Base-by-base conservation (phyloP, 2,797 vertebrate genomes). In the Dendrocincla fuliginosa region DNA sequence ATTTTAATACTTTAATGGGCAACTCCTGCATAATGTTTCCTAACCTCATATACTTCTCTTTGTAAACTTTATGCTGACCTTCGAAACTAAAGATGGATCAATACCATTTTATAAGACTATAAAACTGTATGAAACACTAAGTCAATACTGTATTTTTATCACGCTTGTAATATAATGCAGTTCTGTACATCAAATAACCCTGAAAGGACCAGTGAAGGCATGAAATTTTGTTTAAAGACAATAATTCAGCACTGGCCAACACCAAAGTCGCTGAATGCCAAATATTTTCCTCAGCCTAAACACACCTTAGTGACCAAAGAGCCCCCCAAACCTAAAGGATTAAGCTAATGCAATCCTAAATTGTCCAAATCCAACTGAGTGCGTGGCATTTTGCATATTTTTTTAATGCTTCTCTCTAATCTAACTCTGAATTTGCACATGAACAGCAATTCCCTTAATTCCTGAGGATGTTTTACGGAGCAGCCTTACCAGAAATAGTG, bases 81-180 rank as follows among this genome's bases (percentile, higher is more conserved):
- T 96, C 30, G 13, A 93, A 95, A 56, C 33, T 77, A 49, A 93
- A 91, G 64, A 68, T 20, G 44, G 94, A 97, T 97, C 95, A 93
- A 96, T 97, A 94, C 13, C 80, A 42, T 79, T 97, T 97, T 96
- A 96, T 94, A 96, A 96, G 69, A 90, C 95, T 82, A 47, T 95
- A 92, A 95, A 83, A 82, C 87, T 92, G 63, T 63, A 95, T 84
- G 77, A 96, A 97, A 95, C 95, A 73, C 69, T n/a, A 87, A 81
- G 87, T 96, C 96, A 96, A 95, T 97, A 97, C 53, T 84, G 65
- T 60, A 93, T 97, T 97, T 97, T 96, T 90, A 96, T 94, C 53
- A 70, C 1, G 1, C 80, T 77, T 69, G 50, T 75, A 96, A 96
- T 87, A 60, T 79, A 95, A 95, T 88, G 52, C 33, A 81, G 77